phyloP scores from a whole-genome alignment of 2,888 invertebrate species.

The Erebia ligea region DNA sequence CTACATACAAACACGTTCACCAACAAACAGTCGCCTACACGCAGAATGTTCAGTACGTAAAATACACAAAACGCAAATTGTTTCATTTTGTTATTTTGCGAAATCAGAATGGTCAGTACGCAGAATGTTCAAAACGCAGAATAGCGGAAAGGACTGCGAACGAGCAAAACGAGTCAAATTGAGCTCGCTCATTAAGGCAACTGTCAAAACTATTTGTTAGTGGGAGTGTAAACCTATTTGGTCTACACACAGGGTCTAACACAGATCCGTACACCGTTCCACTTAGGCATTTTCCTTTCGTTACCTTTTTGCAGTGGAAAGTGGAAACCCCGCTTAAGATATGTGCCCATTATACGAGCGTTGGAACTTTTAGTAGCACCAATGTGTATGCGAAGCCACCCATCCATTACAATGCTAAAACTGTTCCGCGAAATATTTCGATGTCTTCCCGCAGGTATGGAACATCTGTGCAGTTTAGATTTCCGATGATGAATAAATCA shows the following conservation, averaged over 20 bases:
- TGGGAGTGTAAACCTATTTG: background rate
- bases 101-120: too few species aligned
- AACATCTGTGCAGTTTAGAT: slow-evolving; percentile 38
- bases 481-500: slow-evolving; percentile 39
- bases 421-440: slow-evolving; percentile 70
- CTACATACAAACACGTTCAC: too few species aligned
- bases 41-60: too few species aligned
- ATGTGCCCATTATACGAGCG: slow-evolving; percentile 9
- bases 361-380: background rate
- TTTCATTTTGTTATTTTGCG: too few species aligned
- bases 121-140: too few species aligned
- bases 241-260: too few species aligned
- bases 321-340: background rate
- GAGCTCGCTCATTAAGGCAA: background rate
- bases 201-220: background rate
- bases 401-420: slow-evolving; percentile 65
- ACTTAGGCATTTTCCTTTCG: background rate
- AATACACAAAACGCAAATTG: too few species aligned
- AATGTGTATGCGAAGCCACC: slow-evolving; percentile 37
- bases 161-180: background rate
- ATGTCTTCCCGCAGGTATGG: slow-evolving; percentile 41
- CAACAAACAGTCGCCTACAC: too few species aligned
- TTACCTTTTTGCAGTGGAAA: background rate
- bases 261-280: background rate
- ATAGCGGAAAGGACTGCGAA: background rate